A percentile compares a stretch with the other conserved stretches of the same genome.
These are phyloP conservation scores for Typhlichthys subterraneus DNA, from an alignment of 2,797 vertebrate genomes.

Conservation along the genomic window DNA sequence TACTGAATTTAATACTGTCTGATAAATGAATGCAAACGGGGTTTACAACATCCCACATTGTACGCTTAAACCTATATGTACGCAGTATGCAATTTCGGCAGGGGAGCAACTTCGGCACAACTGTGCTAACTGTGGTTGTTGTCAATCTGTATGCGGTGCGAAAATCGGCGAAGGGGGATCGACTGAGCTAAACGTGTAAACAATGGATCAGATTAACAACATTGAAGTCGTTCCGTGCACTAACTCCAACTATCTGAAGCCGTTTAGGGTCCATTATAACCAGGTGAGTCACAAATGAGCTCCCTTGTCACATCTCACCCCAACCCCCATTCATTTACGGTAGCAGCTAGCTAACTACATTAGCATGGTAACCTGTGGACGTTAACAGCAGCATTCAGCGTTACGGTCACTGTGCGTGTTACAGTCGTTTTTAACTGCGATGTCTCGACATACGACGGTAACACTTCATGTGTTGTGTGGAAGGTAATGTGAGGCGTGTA, in stretches of 20 bases:
- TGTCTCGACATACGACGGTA: not conserved
- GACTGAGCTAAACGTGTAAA: slow-evolving; percentile 37
- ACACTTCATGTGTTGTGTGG: no score
- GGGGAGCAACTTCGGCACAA: slow-evolving; percentile 62
- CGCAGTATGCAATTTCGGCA: slow-evolving; percentile 30
- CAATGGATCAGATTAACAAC: slow-evolving; percentile 84
- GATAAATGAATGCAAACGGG: no score
- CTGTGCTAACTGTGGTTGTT: slow-evolving; percentile 8
- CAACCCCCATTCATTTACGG: slow-evolving; percentile 67
- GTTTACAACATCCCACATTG: no score
- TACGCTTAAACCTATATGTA: not conserved
- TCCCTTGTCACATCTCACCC: slow-evolving; percentile 41
- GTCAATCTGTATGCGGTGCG: slow-evolving; percentile 61
- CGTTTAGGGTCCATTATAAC: slow-evolving; percentile 80
- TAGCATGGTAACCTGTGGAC: slow-evolving; percentile 46
- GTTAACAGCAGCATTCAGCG: not conserved
- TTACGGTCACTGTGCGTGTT: not conserved
- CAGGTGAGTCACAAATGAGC: slow-evolving; percentile 73
- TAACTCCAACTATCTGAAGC: slow-evolving; percentile 83
- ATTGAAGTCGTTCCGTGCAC: slow-evolving; percentile 83
- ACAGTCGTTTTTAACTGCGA: no score
- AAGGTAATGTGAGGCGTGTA: slow-evolving; percentile 1
- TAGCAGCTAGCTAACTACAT: slow-evolving; percentile 30
- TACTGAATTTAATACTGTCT: no score
- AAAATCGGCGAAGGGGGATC: slow-evolving; percentile 56